Evolutionary conservation across 2,888 invertebrate species (phyloP).

Genomic region (Thecophora atra): DNA sequence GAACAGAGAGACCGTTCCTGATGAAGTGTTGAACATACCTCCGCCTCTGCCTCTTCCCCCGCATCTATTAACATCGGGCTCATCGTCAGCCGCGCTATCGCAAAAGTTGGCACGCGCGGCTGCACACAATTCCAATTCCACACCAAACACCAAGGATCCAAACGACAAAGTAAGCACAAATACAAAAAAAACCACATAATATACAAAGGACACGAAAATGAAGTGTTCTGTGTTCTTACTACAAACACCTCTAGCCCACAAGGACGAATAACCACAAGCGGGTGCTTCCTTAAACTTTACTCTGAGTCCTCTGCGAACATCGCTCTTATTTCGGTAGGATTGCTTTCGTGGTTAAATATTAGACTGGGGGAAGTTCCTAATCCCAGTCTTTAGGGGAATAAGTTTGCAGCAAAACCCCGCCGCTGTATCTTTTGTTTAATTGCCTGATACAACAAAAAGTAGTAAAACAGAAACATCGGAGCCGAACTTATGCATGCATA

Average conservation of each 20-base stretch:
- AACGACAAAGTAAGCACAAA: slow-evolving; percentile 7
- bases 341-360: no score
- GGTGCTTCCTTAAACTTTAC: neutral
- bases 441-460: neutral
- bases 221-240: no score
- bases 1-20: neutral
- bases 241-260: no score
- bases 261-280: no score
- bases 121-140: neutral
- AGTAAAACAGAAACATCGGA: no score
- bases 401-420: no score
- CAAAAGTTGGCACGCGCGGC: slow-evolving; percentile 10
- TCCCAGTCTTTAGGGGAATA: no score
- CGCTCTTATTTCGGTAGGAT: neutral
- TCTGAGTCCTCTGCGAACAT: neutral
- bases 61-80: slow-evolving; percentile 46
- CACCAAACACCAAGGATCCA: neutral
- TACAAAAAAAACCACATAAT: no score
- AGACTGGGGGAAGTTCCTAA: no score
- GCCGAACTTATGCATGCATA: no score
- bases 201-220: no score
- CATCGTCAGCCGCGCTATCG: slow-evolving; percentile 43
- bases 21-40: slow-evolving; percentile 50
- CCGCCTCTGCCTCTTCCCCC: slow-evolving; percentile 55
- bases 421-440: neutral